Conservation (phyloP, 2,113 vertebrate genomes). For the Gracilinanus agilis region DNA sequence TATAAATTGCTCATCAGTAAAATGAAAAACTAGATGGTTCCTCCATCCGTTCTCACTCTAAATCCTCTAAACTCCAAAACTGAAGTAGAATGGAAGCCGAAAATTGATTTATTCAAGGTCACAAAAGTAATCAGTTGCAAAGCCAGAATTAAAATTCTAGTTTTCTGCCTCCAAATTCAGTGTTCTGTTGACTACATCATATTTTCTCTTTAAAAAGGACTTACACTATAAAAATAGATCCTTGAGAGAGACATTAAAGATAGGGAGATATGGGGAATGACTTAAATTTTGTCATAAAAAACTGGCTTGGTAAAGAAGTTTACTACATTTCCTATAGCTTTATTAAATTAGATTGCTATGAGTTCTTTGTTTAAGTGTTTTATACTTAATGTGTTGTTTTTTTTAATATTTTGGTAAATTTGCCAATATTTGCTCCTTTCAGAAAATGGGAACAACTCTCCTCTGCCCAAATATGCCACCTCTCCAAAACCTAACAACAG, state of each 20-base stretch:
- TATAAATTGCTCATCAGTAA: neutral
- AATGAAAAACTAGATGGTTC: neutral
- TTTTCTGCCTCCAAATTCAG: neutral
- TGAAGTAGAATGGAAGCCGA: neutral
- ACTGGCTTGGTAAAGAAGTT: neutral
- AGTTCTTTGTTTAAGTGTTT: neutral
- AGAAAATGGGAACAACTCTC: conserved; percentile 97
- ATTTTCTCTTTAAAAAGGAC: neutral
- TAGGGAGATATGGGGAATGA: neutral
- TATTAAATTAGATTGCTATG: neutral
- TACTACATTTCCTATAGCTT: neutral
- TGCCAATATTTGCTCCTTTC: conserved; percentile 72
- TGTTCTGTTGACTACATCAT: neutral
- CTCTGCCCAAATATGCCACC: conserved; percentile 97
- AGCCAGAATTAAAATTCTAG: neutral
- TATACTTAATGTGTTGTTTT: conserved; percentile 32
- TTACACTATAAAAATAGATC: neutral
- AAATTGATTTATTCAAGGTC: neutral
- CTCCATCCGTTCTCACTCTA: neutral
- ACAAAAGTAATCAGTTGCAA: neutral
- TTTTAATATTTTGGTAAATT: conserved; percentile 46
- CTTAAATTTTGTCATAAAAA: neutral
- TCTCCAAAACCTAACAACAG: conserved; percentile 99
- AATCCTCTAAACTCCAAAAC: neutral
- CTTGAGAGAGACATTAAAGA: neutral